phyloP scores from a whole-genome alignment of 2,113 vertebrate genomes.

The Nerophis lumbriciformis region DNA sequence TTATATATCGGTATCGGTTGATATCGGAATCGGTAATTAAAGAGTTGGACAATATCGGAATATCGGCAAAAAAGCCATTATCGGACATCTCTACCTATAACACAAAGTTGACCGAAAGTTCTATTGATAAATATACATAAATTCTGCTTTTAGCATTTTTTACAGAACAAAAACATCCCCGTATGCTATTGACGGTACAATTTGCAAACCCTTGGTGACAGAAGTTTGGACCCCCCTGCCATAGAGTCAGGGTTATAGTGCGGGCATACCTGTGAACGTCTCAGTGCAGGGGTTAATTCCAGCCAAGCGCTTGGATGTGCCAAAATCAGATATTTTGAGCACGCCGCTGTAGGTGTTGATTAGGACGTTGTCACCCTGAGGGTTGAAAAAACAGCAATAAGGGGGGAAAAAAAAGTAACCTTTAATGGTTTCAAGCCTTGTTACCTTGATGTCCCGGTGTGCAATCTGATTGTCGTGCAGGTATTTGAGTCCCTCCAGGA shows the following conservation, averaged over 20 bases:
- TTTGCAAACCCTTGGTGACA: too few species aligned
- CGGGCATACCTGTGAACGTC: constrained; percentile 87
- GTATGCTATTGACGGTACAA: too few species aligned
- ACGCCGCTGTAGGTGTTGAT: constrained; percentile 99
- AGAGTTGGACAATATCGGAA: too few species aligned
- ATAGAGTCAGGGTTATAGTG: neutral
- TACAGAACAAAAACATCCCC: too few species aligned
- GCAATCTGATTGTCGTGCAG: constrained; percentile 98
- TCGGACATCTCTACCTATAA: too few species aligned
- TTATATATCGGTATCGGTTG: too few species aligned
- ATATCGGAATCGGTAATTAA: too few species aligned
- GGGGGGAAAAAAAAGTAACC: neutral
- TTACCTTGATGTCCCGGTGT: constrained; percentile 96
- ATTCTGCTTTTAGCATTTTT: too few species aligned
- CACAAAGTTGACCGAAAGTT: too few species aligned
- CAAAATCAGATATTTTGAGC: constrained; percentile 98
- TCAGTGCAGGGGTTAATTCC: constrained; percentile 98
- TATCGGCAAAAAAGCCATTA: too few species aligned
- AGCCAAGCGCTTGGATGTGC: constrained; percentile 94
- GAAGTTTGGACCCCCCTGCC: neutral
- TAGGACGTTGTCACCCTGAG: constrained; percentile 94
- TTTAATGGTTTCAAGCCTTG: too few species aligned
- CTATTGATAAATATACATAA: too few species aligned
- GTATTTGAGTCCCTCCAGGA: constrained; percentile 96
- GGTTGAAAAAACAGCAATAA: constrained; percentile 31